Evolutionary conservation across 2,113 vertebrate genomes (phyloP).

Genomic region (Chloropsis hardwickii): DNA sequence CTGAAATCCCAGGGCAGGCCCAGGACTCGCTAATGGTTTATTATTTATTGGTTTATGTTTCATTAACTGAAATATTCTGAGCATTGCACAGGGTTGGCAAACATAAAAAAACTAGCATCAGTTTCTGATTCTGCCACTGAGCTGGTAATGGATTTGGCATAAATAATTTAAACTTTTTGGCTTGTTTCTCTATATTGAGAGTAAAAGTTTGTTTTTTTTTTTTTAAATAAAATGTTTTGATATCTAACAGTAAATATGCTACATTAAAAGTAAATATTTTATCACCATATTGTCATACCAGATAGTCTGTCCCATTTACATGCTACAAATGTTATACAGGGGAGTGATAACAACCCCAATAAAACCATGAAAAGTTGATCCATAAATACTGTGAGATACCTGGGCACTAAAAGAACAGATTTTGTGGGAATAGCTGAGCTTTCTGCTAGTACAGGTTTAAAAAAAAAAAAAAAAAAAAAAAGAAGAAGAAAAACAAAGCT

Average conservation of each 20-base stretch:
- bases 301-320: background rate
- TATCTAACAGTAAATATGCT: background rate
- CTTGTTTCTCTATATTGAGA: background rate
- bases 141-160: background rate
- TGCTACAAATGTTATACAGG: background rate
- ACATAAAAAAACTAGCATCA: background rate
- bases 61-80: background rate
- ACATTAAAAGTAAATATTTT: background rate
- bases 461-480: background rate
- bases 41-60: background rate
- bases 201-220: background rate
- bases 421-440: background rate
- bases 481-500: background rate
- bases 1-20: background rate
- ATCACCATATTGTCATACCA: background rate
- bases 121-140: background rate
- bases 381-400: background rate
- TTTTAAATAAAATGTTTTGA: background rate
- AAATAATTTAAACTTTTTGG: background rate
- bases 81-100: background rate
- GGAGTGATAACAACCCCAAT: background rate
- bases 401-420: background rate
- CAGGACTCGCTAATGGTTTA: background rate
- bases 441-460: background rate
- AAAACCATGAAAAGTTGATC: background rate